Evolutionary conservation across 2,888 invertebrate genomes (phyloP), one percentile per base, ranked within the genome.

Genomic region (Monochamus alternatus): DNA sequence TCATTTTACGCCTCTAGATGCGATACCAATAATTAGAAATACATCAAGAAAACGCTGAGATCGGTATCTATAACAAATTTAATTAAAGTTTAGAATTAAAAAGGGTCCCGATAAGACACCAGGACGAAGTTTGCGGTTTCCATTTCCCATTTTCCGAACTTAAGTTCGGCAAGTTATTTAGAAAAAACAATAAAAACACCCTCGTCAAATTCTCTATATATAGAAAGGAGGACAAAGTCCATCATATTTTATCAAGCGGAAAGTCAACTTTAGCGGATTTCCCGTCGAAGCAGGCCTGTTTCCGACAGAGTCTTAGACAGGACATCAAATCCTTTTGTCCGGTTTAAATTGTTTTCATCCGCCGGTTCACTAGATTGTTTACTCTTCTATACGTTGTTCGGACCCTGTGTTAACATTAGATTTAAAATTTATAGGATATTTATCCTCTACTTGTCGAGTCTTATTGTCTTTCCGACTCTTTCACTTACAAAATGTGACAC

Each of bases 341-440:
- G 59, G 52, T 66, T 75, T 62, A 73, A 76, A 78, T 78, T 78
- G 78, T 75, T 77, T 77, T 78, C 75, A 75, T 74, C 74, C 76
- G 75, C 22, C 47, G 73, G 74, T 76, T 76, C 75, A 69, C 62
- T 59, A 60, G 69, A 69, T 69, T 69, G 69, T 69, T 69, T 69
- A 60, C 69, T 47, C 43, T 69, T 69, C 60, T 47, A 47, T 69
- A 60, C 59, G 47, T 43, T 69, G 69, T 69, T 69, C 69, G 59
- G 31, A 43, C n/a, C 38, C 44, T 3, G 60, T 60, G 69, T 69
- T 60, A 47, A 60, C 60, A 69, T 31, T 44, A 43, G 59, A 47
- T 59, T 69, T 60, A 52, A 58, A 69, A 60, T 22, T 47, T 60
- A 59, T 69, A 64, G 47, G 64, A 64, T 44, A 59, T 66, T 66